phyloP scores from a whole-genome alignment of 2,797 vertebrate species.

The Hyperoplus lanceolatus region DNA sequence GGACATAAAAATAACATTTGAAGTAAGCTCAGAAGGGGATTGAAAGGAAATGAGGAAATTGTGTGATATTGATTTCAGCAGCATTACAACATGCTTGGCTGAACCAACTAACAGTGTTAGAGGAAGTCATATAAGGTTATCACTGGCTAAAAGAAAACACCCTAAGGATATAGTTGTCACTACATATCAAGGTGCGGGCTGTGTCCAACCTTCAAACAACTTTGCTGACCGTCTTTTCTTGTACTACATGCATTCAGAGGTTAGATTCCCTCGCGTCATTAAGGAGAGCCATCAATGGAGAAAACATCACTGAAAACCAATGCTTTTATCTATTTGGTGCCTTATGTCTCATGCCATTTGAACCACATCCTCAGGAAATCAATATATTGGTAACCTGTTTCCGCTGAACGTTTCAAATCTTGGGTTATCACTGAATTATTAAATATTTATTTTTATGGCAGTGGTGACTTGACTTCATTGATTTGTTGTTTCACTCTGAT shows the following conservation, averaged over 20 bases:
- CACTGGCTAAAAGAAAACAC: background rate
- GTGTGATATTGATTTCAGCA: background rate
- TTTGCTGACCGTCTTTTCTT: background rate
- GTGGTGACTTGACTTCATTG: background rate
- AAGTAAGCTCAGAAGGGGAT: background rate
- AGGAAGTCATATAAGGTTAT: background rate
- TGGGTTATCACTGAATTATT: background rate
- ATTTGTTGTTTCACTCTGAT: conserved; percentile 3
- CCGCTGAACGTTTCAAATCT: conserved; percentile 1
- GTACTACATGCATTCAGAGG: conserved; percentile 9
- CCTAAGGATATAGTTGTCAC: background rate
- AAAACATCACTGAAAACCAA: conserved; percentile 22
- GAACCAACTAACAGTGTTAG: background rate
- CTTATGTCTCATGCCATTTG: conserved; percentile 12
- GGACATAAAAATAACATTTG: background rate
- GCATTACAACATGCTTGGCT: background rate
- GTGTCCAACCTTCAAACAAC: conserved; percentile 25
- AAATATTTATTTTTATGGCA: background rate
- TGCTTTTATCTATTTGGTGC: conserved; percentile 11
- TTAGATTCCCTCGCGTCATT: background rate
- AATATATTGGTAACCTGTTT: conserved; percentile 27
- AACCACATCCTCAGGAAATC: conserved; percentile 41
- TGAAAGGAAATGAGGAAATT: background rate
- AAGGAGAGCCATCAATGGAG: background rate
- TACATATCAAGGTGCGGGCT: background rate